A percentile compares a stretch with the other conserved stretches of the same genome.
These are phyloP conservation scores for Dryocosmus kuriphilus DNA, from an alignment of 2,888 invertebrate genomes.

Conservation along the genomic window DNA sequence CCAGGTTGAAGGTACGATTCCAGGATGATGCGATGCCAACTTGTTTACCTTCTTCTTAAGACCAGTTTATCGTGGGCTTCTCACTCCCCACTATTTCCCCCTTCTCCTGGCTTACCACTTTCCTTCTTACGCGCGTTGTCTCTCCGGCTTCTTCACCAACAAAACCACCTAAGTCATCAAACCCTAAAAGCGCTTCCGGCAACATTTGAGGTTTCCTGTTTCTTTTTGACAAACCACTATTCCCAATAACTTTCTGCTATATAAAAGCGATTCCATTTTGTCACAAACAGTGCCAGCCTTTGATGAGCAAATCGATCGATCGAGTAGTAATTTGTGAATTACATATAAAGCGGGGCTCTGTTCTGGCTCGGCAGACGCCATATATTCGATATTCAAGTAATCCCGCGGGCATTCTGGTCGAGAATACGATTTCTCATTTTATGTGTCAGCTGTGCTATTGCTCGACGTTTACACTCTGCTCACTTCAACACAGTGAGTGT, in stretches of 20 bases:
- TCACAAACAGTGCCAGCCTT: neutral
- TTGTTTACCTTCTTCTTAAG: constrained; percentile 31
- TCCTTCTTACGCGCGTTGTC: neutral
- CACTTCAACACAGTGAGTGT: neutral
- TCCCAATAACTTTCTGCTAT: neutral
- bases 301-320: neutral
- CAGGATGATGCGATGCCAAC: constrained; percentile 15
- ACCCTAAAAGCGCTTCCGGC: neutral
- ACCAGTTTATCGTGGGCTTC: constrained; percentile 18
- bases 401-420: neutral
- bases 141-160: neutral
- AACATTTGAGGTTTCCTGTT: neutral
- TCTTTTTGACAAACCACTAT: neutral
- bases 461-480: constrained; percentile 5
- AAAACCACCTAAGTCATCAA: neutral
- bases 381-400: constrained; percentile 33
- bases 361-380: constrained; percentile 5
- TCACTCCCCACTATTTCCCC: neutral
- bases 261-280: neutral
- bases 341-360: neutral
- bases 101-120: neutral
- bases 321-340: neutral
- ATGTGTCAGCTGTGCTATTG: constrained; percentile 24
- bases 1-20: constrained; percentile 33
- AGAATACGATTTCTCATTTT: constrained; percentile 19